Evolutionary conservation across 2,888 invertebrate species (phyloP), one percentile per base, ranked within the genome.

Genomic region (Schizaphis graminum): DNA sequence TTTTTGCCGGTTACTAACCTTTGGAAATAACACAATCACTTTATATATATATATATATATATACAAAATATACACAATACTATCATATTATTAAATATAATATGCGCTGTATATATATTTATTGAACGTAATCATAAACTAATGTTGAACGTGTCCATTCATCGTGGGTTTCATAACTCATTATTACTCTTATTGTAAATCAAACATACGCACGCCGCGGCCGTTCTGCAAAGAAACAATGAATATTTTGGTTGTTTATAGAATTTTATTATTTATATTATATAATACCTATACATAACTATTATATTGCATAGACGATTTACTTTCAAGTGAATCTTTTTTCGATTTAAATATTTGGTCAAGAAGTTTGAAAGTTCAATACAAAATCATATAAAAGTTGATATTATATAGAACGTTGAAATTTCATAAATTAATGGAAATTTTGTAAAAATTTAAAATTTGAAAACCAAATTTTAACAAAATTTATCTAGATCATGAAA

Each of bases 1-100:
- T 84, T 84, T 84, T 91, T 49, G 77, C 35, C 91, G 91, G 91
- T 91, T 84, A 91, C 91, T 91, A 86, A 91, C 84, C 85, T 91
- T 91, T 85, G 84, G 28, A 24, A 56, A 91, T 86, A 85, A 77
- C 35, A 35, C 77, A 77, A 77, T 77, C 77, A 3, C 35, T 21
- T 11, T 28, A 11, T 8, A 28, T 61, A 61, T 61, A 11, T 28
- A 61, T 56, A 21, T 56, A 61, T 61, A 57, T 61, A 67, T n/a
- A 67, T 53, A 56, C 44, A 56, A 41, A 85, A 44, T 91, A n/a
- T 56, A 91, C 35, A 53, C 16, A 21, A 67, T 49, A 77, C 67
- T 67, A 26, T n/a, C 61, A 61, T 28, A 61, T 88, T 77, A 49
- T 24, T 24, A 24, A 67, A 67, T 67, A 67, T 67, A 57, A 26